Conservation (phyloP, 1,140 invertebrate genomes). For the Neoseiulus cucumeris region DNA sequence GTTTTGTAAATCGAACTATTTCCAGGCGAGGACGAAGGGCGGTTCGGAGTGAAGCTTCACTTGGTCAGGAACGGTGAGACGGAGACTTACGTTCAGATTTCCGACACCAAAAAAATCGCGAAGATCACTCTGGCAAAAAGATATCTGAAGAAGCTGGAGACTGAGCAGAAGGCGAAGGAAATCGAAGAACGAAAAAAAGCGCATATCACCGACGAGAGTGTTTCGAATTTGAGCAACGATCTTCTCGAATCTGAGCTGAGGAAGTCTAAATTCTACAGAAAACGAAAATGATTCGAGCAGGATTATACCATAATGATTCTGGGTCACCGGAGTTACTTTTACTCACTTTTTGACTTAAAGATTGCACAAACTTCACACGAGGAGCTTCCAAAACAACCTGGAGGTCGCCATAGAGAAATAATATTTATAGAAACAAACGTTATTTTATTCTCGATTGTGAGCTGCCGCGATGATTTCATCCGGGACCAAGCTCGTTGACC, state of each 20-base stretch:
- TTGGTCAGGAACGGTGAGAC: neutral
- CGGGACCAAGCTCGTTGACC: no score
- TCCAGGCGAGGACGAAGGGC: neutral
- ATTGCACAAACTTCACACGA: no score
- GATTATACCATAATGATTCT: no score
- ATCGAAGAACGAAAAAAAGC: neutral
- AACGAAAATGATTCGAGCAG: neutral
- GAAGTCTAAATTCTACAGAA: neutral
- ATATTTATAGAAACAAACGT: no score
- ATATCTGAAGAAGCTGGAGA: neutral
- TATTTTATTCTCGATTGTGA: no score
- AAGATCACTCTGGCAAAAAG: neutral
- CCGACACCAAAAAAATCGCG: neutral
- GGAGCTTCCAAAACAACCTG: no score
- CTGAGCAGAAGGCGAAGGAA: neutral
- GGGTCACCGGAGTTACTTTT: no score
- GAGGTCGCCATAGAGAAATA: no score
- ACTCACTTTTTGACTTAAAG: no score
- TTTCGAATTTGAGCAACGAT: neutral
- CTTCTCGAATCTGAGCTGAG: neutral
- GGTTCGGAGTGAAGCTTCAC: neutral
- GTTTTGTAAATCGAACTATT: neutral
- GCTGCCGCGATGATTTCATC: no score
- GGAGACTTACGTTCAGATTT: neutral
- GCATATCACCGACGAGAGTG: neutral